These are phyloP conservation scores for Saturnia japonica DNA, from an alignment of 2,888 invertebrate species.

Conservation along the genomic window DNA sequence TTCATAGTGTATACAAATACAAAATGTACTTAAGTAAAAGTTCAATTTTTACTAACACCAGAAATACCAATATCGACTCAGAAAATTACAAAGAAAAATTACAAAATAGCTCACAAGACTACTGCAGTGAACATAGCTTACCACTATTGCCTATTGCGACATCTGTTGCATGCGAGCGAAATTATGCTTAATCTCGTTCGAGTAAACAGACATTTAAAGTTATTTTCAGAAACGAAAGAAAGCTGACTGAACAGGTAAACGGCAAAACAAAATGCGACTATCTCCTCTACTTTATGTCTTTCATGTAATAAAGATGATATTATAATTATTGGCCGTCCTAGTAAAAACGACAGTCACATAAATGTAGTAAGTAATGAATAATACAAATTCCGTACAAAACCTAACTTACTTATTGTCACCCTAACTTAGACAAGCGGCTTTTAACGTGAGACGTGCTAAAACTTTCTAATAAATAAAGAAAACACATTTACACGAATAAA, in stretches of 20 bases:
- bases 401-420: too few relatives aligned
- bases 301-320: not conserved
- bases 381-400: too few relatives aligned
- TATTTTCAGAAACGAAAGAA: not conserved
- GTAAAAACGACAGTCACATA: not conserved
- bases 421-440: too few relatives aligned
- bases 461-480: too few relatives aligned
- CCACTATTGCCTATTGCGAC: not conserved
- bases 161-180: not conserved
- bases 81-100: not conserved
- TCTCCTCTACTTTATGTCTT: not conserved
- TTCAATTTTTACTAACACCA: too few relatives aligned
- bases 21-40: too few relatives aligned
- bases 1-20: too few relatives aligned
- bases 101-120: not conserved
- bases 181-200: not conserved
- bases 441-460: too few relatives aligned
- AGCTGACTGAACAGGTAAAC: not conserved
- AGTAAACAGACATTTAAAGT: not conserved
- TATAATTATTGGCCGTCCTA: too few relatives aligned
- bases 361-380: too few relatives aligned
- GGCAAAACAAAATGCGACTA: not conserved
- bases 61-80: too few relatives aligned
- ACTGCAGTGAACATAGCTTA: not conserved
- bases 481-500: too few relatives aligned